phyloP scores from a whole-genome alignment of 2,888 invertebrate genomes.

The Thera obeliscata region DNA sequence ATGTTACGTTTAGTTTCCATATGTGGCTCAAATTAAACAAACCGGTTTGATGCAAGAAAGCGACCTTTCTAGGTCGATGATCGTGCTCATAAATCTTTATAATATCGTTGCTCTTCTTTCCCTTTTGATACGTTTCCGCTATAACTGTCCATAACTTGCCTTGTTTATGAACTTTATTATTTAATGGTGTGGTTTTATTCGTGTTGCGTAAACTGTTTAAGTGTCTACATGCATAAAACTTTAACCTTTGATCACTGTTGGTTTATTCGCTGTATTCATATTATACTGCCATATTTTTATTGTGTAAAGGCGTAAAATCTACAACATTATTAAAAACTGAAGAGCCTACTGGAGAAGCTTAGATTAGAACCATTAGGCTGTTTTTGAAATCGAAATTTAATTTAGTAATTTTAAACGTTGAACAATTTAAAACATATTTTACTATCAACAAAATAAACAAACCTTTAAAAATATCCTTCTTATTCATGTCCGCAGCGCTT shows the following conservation, averaged over 20 bases:
- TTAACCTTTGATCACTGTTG: not conserved
- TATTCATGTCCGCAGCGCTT: not conserved
- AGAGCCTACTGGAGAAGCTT: no score
- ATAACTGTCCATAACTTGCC: constrained; percentile 23
- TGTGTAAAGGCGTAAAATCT: no score
- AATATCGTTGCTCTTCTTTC: constrained; percentile 45
- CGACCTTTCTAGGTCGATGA: constrained; percentile 61
- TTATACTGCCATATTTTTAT: no score
- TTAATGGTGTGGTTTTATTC: constrained; percentile 17
- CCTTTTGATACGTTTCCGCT: constrained; percentile 32
- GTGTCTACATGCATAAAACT: constrained; percentile 7
- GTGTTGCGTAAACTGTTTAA: constrained; percentile 9
- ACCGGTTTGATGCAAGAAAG: constrained; percentile 45
- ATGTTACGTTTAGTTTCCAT: constrained; percentile 5
- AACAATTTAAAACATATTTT: no score
- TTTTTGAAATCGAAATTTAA: no score
- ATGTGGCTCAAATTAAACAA: constrained; percentile 29
- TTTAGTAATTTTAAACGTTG: no score
- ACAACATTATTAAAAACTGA: no score
- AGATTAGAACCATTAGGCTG: no score
- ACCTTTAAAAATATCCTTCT: no score
- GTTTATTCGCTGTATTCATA: not conserved
- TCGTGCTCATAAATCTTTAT: constrained; percentile 52
- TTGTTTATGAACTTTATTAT: constrained; percentile 19
- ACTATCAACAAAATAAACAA: no score